These are phyloP conservation scores for Amazonetta brasiliensis DNA, from an alignment of 2,797 vertebrate species.

Conservation along the genomic window DNA sequence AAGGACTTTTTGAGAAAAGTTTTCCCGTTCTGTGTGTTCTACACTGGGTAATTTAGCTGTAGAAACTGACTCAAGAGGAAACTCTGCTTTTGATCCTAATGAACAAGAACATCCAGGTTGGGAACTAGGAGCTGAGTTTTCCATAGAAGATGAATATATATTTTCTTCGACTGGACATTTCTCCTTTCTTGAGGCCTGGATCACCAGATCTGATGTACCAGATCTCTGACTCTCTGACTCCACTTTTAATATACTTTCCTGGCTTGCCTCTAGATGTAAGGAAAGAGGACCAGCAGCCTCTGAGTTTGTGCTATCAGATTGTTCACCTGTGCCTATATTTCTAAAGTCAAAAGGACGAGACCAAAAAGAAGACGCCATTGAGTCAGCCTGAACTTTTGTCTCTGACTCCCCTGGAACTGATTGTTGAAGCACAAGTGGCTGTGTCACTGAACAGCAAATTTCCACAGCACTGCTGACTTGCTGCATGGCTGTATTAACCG, in stretches of 20 bases:
- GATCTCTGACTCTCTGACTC: background rate
- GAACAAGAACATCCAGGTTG: background rate
- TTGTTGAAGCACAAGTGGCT: background rate
- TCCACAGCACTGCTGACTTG: background rate
- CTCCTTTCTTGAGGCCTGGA: background rate
- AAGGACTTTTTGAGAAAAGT: background rate
- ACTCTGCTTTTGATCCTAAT: background rate
- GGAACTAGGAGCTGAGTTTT: background rate
- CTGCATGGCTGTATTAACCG: background rate
- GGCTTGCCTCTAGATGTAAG: background rate
- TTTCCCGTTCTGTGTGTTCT: background rate
- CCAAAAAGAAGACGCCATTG: background rate
- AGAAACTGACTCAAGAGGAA: background rate
- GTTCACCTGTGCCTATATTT: background rate
- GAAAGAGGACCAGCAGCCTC: background rate
- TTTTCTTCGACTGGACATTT: background rate
- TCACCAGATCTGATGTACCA: background rate
- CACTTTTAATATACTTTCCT: background rate
- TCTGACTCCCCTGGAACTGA: background rate
- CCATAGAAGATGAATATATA: background rate
- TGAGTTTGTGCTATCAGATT: background rate
- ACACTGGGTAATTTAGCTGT: background rate
- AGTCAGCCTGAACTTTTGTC: background rate
- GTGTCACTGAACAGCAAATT: background rate
- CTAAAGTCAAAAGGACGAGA: background rate